A percentile compares a stretch with the other conserved stretches of the same genome.
phyloP scores from a whole-genome alignment of 2,113 vertebrate genomes.

The Sporophila hypoxantha region DNA sequence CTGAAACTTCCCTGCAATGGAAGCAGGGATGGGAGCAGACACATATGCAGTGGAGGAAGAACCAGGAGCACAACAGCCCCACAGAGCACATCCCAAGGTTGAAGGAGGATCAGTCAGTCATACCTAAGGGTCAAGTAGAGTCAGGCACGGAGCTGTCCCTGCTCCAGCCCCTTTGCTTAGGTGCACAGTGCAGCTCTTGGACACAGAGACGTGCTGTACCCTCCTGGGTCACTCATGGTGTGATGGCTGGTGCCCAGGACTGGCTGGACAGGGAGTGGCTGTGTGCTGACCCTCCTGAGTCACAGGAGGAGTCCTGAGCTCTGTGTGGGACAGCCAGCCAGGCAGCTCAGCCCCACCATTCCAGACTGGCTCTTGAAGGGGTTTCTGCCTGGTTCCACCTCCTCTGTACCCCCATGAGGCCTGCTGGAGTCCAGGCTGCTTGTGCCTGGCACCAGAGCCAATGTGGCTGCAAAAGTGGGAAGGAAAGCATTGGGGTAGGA shows the following conservation, averaged over 20 bases:
- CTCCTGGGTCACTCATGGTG: fast-evolving
- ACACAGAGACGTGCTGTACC: not conserved
- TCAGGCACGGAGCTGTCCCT: not conserved
- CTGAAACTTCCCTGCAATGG: not conserved
- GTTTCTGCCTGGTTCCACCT: not conserved
- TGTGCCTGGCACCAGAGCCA: fast-evolving
- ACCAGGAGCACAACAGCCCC: not conserved
- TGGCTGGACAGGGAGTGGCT: not conserved
- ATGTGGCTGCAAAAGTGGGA: not conserved
- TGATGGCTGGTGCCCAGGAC: not conserved
- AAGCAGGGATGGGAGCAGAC: not conserved
- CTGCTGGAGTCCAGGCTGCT: fast-evolving
- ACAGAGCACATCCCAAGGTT: not conserved
- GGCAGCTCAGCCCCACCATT: not conserved
- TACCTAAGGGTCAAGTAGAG: not conserved
- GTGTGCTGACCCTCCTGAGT: not conserved
- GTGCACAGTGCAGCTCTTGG: not conserved
- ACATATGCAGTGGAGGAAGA: fast-evolving
- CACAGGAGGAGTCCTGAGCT: not conserved
- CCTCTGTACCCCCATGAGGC: not conserved
- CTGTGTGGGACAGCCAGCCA: not conserved
- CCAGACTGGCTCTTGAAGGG: too few species aligned
- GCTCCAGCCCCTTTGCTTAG: not conserved
- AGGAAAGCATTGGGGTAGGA: not conserved
- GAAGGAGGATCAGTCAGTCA: not conserved